Base-by-base conservation (phyloP, 2,113 vertebrate species). In the Centropus bengalensis region DNA sequence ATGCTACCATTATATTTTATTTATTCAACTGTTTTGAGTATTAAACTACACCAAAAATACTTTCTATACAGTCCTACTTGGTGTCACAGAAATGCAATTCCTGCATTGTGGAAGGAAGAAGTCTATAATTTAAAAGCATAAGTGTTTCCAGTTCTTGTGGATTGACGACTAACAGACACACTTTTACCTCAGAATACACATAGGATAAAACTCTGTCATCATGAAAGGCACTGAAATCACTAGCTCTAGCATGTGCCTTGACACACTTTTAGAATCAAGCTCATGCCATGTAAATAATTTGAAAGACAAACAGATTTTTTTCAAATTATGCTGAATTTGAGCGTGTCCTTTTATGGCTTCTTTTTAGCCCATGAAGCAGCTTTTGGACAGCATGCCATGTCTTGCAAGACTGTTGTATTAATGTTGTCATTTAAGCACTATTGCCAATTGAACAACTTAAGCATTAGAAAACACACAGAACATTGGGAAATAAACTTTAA, bases 291-390 rank as follows among this genome's bases (percentile, higher is more conserved):
- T 76, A 73, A 42, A n/a, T 73, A 49, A 93, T 82, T 36, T 51
- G 47, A 89, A 56, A 67, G 22, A 64, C 30, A 74, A 94, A 91
- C 8, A 62, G 20, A 49, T 30, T 59, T 56, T 58, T 74, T 56
- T 22, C 51, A 74, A 94, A 91, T 47, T 70, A 54, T 86, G 86
- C 69, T 86, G 83, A 91, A 84, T 70, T 54, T 52, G 33, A 64
- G 36, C 64, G 45, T 85, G 40, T 40, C 89, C 89, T 58, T 59
- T 84, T 94, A 91, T 56, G 62, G 91, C n/a, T 95, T 66, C 60
- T 73, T 91, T 93, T 94, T 77, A 67, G 76, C 69, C 76, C 44
- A 82, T 38, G 82, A 94, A 80, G 45, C 74, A 88, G 56, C 40
- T 88, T 80, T 89, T 91, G 56, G 75, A 92, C 86, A 88, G 52